These are phyloP conservation scores for Pristiophorus japonicus DNA, from an alignment of 2,113 vertebrate genomes.

Conservation along the genomic window DNA sequence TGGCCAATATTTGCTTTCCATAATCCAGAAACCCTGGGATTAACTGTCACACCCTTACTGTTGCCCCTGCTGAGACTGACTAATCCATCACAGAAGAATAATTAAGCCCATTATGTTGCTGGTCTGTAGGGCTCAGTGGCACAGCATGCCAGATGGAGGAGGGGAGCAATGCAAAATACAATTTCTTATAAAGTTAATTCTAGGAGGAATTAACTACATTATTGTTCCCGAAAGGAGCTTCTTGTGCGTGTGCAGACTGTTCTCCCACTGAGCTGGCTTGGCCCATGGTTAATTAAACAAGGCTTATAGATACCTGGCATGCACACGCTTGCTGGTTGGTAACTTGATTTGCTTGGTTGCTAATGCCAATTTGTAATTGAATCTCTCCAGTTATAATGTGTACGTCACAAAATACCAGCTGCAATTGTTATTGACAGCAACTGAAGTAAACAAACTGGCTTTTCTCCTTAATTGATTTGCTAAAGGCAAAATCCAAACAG, in stretches of 20 bases:
- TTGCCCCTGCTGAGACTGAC: not conserved
- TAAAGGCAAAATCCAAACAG: not conserved
- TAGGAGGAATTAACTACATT: not conserved
- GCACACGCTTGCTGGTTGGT: not conserved
- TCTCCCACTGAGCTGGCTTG: not conserved
- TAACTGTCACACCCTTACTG: not conserved
- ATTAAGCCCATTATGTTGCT: not conserved
- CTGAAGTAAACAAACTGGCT: not conserved
- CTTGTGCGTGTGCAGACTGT: not conserved
- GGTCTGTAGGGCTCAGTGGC: not conserved
- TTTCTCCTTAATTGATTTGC: not conserved
- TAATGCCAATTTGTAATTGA: slow-evolving; percentile 13
- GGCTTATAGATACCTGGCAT: not conserved
- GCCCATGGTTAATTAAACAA: not conserved
- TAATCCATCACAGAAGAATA: not conserved
- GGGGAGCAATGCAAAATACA: not conserved
- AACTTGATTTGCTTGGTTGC: not conserved
- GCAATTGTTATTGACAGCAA: not conserved
- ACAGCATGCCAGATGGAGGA: not conserved
- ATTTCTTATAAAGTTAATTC: not conserved
- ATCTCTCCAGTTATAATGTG: not conserved
- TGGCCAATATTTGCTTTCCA: not conserved
- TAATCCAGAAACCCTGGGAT: not conserved
- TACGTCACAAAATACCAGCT: not conserved
- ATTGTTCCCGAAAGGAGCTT: not conserved